Conservation (phyloP, 2,797 vertebrate species). For the Acanthiza pusilla region DNA sequence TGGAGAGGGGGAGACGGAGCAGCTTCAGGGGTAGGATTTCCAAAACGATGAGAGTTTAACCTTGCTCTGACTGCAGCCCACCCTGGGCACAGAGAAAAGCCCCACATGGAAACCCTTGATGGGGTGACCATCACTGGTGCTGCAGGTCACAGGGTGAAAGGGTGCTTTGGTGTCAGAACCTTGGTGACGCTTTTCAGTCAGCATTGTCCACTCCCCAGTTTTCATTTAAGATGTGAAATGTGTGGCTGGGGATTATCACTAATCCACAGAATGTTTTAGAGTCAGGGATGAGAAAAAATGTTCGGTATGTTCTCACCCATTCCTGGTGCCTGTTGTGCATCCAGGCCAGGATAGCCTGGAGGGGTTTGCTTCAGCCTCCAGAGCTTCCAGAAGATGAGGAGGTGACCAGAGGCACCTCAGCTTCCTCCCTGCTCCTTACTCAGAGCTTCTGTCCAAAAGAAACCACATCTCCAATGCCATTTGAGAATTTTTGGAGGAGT, state of each 20-base stretch:
- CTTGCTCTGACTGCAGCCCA: neutral
- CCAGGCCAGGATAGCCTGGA: neutral
- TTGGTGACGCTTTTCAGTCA: neutral
- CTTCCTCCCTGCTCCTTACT: neutral
- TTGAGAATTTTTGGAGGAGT: neutral
- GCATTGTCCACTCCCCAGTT: neutral
- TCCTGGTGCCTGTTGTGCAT: neutral
- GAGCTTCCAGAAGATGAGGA: neutral
- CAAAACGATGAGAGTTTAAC: neutral
- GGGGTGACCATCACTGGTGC: rapidly evolving
- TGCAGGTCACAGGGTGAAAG: neutral
- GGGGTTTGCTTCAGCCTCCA: neutral
- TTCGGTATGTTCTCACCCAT: neutral
- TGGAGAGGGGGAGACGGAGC: neutral
- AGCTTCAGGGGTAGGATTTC: neutral
- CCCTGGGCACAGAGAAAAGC: rapidly evolving
- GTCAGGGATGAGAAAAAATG: neutral
- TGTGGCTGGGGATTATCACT: neutral
- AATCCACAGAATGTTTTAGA: neutral
- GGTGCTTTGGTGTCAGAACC: rapidly evolving
- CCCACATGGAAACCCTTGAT: rapidly evolving
- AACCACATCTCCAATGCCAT: neutral
- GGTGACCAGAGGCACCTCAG: neutral
- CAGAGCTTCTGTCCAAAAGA: neutral
- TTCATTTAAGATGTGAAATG: neutral